Conservation (phyloP, 2,888 invertebrate genomes). For the Polydrusus tereticollis region DNA sequence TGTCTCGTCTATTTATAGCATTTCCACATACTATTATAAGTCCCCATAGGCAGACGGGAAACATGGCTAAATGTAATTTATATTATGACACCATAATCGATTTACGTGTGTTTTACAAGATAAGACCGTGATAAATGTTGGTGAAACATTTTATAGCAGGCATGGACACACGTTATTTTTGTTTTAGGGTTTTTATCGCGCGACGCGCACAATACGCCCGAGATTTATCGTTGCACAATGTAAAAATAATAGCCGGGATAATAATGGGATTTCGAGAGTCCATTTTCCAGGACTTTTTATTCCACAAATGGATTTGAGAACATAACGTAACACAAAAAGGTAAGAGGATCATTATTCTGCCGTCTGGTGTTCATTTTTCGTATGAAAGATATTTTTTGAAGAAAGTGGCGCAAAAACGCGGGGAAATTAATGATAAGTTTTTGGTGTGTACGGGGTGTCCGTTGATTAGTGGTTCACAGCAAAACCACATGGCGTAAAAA, state of each 20-base stretch:
- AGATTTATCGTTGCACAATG: conserved; percentile 12
- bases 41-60: not conserved
- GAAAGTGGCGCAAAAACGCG: no score
- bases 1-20: no score
- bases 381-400: no score
- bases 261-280: not conserved
- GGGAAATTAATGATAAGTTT: no score
- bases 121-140: conserved; percentile 12
- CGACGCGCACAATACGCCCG: not conserved
- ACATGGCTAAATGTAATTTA: not conserved
- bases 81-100: conserved; percentile 9
- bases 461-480: no score
- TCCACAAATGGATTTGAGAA: not conserved
- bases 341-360: not conserved
- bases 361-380: no score
- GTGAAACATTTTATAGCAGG: conserved; percentile 15
- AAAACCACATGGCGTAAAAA: no score
- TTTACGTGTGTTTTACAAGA: conserved; percentile 4
- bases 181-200: conserved; percentile 16
- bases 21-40: no score
- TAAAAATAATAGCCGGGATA: not conserved
- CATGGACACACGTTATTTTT: conserved; percentile 9
- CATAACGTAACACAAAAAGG: not conserved
- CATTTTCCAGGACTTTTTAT: not conserved
- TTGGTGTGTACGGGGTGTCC: no score